Base-by-base conservation (phyloP, 2,113 vertebrate species). In the Indri indri region DNA sequence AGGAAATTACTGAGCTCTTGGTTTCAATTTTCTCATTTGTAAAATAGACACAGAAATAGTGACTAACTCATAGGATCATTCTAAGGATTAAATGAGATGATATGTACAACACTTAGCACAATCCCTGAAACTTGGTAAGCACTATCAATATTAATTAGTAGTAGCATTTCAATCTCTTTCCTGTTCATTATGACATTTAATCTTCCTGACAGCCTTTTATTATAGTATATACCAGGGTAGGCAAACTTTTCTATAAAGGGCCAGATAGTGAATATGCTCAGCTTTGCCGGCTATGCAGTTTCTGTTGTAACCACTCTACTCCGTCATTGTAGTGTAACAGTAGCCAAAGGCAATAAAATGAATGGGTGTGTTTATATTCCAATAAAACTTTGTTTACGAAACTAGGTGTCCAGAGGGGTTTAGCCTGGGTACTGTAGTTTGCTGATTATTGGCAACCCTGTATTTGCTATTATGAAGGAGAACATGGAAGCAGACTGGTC, bases 311-410 rank as follows among this genome's bases (percentile, higher is more conserved):
- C 18, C 84, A 42, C 8, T 66, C 25, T 65, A 6, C 4, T 45
- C 13, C 74, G 4, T 14, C 12, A 23, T 13, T 71, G 9, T 81
- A 66, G 47, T 37, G 13, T 66, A 3, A 83, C 65, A 88, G 17
- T 37, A 83, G 7, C 32, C 40, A 82, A 59, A 94, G 68, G 3
- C 6, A 66, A 50, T 54, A 22, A 57, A 90, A 90, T 87, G 32
- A 57, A 91, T 23, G 77, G 7, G 1, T 86, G 8, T 74, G 2
- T 96, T 88, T 94, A 8, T 90, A 27, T 97, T 71, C 23, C 54
- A 90, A 8, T 37, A 79, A 71, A 80, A 90, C 34, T 71, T 97
- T 90, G 66, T 65, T 66, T 91, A 34, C 5, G 74, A 81, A 91
- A 54, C 85, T 16, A 82, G 4, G 6, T 45, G 54, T 34, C 12